Base-by-base conservation (phyloP, 1,140 invertebrate species). In the Uloborus diversus region DNA sequence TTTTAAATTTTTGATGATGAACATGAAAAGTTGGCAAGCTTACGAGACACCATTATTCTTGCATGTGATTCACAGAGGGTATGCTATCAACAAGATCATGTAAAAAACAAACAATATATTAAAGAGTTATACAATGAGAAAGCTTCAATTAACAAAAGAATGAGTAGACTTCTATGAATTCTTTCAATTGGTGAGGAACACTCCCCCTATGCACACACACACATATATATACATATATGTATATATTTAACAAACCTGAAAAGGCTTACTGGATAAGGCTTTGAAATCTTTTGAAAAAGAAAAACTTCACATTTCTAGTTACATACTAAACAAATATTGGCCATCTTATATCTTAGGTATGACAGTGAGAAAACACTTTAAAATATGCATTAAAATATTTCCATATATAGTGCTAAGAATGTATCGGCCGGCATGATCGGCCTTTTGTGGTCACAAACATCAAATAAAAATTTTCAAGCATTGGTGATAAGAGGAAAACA, bases 201-300 rank as follows among this genome's bases (percentile, higher is more conserved):
- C 42, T 23, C 33, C n/a, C n/a, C n/a, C n/a, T n/a, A n/a, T n/a
- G n/a, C n/a, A n/a, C n/a, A n/a, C n/a, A n/a, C n/a, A 68, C 42
- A 68, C 20, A 68, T 30, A 68, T 25, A 65, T 42, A 42, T 47
- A 65, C 13, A 64, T 42, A 66, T 66, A 53, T 32, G 25, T 70
- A 57, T 33, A 70, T 57, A 70, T 25, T 35, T 42, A 42, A 42
- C 37, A 42, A 42, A 42, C 68, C 68, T 53, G 49, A 35, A 70
- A 70, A 70, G 68, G 68, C 68, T 70, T 53, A 70, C 51, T 57
- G 68, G 68, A 68, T 70, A 70, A 70, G 68, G 68, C 68, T 70
- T 56, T 62, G 33, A n/a, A 70, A 70, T 57, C 56, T 70, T 59
- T 49, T 57, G 37, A 53, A 70, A 30, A 70, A 23, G 51, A 57